Conservation (phyloP, 1,140 invertebrate genomes). For the Ostrea edulis region DNA sequence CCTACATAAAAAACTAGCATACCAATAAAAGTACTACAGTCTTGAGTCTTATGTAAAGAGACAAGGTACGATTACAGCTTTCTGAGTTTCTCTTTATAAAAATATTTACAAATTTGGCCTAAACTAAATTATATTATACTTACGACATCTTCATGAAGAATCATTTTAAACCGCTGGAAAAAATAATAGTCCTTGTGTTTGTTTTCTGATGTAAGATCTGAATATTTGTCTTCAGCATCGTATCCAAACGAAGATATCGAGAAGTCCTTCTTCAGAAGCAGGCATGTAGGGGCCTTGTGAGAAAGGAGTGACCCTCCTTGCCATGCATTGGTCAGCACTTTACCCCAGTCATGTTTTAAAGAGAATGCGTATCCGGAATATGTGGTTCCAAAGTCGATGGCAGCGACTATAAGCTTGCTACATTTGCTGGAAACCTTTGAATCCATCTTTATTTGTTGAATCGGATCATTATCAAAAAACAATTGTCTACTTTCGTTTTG, state of each 20-base stretch:
- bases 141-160: constrained; percentile 49
- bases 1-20: too few relatives aligned
- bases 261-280: constrained; percentile 39
- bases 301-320: constrained; percentile 4
- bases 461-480: neutral
- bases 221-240: constrained; percentile 49
- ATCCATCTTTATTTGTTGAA: neutral
- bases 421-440: neutral
- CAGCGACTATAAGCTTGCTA: neutral
- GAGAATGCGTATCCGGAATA: constrained; percentile 32
- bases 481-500: constrained; percentile 1
- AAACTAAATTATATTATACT: neutral
- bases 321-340: neutral
- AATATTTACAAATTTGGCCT: too few relatives aligned
- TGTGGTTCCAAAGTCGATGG: constrained; percentile 23
- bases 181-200: constrained; percentile 46
- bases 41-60: too few relatives aligned
- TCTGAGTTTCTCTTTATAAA: too few relatives aligned
- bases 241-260: constrained; percentile 31
- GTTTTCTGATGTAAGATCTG: constrained; percentile 23
- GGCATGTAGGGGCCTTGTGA: constrained; percentile 31
- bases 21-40: too few relatives aligned
- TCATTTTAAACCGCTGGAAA: constrained; percentile 53
- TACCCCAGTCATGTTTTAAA: constrained; percentile 12
- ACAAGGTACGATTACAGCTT: too few relatives aligned